A percentile compares a stretch with the other conserved stretches of the same genome.
Conservation (phyloP, 2,888 invertebrate genomes). For the Cheilosia vulpina region DNA sequence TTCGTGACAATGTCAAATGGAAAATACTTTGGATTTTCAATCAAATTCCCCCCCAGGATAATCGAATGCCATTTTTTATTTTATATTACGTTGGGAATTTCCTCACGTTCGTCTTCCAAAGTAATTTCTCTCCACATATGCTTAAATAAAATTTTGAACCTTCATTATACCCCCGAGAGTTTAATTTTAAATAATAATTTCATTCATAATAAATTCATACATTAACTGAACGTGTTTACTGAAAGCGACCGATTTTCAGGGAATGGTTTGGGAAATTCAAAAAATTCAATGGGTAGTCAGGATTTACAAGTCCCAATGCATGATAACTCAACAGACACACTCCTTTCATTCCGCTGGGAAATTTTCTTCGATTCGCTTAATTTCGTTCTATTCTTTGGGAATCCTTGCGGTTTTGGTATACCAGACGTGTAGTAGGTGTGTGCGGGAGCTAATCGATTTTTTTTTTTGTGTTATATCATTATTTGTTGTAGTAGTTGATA, state of each 20-base stretch:
- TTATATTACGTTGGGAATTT: not conserved
- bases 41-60: constrained; percentile 12
- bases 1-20: constrained; percentile 42
- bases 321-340: too few species aligned
- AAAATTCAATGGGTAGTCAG: constrained; percentile 1
- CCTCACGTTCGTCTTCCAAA: not conserved
- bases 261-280: not conserved
- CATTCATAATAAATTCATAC: too few species aligned
- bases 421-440: not conserved
- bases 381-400: constrained; percentile 3
- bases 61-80: constrained; percentile 7
- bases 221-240: constrained; percentile 25
- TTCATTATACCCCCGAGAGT: constrained; percentile 37
- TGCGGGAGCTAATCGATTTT: constrained; percentile 25
- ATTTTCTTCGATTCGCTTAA: constrained; percentile 11
- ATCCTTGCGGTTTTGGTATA: not conserved
- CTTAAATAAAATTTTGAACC: not conserved
- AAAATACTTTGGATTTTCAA: constrained; percentile 30
- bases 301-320: too few species aligned
- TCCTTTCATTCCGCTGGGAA: not conserved
- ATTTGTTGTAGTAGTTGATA: not conserved
- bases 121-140: not conserved
- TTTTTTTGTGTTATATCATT: not conserved
- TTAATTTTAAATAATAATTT: constrained; percentile 12
- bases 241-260: not conserved